These are phyloP conservation scores for Gryllus bimaculatus DNA, from an alignment of 1,140 invertebrate genomes.

Conservation along the genomic window DNA sequence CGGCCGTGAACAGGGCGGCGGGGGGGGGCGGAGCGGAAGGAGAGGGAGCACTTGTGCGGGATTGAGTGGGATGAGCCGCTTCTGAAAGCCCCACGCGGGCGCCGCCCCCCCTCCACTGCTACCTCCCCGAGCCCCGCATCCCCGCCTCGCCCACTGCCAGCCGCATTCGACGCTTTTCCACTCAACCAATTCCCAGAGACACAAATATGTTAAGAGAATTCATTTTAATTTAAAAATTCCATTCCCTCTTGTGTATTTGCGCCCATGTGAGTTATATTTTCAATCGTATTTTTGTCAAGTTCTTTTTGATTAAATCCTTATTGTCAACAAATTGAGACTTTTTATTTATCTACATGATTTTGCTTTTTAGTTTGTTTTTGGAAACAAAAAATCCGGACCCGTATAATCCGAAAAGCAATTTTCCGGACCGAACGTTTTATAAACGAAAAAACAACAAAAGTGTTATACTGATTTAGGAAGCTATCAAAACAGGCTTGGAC, in stretches of 20 bases:
- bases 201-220: background rate
- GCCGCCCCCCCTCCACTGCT: too few relatives aligned
- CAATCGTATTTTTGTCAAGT: background rate
- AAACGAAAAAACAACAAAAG: background rate
- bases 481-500: background rate
- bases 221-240: background rate
- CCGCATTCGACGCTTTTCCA: background rate
- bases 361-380: background rate
- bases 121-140: too few relatives aligned
- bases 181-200: background rate
- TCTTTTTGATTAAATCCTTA: slow-evolving; percentile 1
- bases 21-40: too few relatives aligned
- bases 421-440: background rate
- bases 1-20: too few relatives aligned
- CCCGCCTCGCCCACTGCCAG: too few relatives aligned
- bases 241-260: background rate
- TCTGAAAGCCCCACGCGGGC: too few relatives aligned
- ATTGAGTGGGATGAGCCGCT: too few relatives aligned
- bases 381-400: background rate
- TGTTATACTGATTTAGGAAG: background rate
- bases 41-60: too few relatives aligned
- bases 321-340: slow-evolving; percentile 5
- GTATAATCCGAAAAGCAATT: background rate
- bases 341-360: slow-evolving; percentile 6
- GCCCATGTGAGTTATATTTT: background rate